Evolutionary conservation across 1,140 invertebrate genomes (phyloP), one percentile per base, ranked within the genome.

Genomic region (Vanessa atalanta): DNA sequence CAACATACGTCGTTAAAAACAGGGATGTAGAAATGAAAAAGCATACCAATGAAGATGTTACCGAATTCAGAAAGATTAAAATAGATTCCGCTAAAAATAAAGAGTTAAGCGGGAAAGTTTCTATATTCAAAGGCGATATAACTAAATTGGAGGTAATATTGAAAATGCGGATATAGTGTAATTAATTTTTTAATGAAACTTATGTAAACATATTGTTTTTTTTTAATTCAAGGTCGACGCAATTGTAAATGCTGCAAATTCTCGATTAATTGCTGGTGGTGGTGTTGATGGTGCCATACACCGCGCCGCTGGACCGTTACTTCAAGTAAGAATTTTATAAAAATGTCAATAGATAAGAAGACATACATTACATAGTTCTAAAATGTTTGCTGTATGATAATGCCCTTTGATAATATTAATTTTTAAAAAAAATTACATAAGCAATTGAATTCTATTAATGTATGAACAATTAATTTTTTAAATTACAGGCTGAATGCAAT

Each of bases 231-330:
- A 95, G 94, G 95, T 98, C 71, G 97, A 98, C 94, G 97, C 95
- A 4, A 98, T 99, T 84, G 97, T 98, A 0, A 99, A 99, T 95
- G 98, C 98, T 64, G 98, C 98, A 2, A 99, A 99, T 92, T 94
- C 94, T 8, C 89, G 88, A 14, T 92, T 99, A 43, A 86, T 95
- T 20, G 97, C 97, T 53, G 97, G 98, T 43, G 97, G 97, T 47
- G 98, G 98, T 93, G 97, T 98, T 43, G 97, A 98, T 93, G 96
- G 96, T 72, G 96, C 96, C 12, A 98, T 99, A 85, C 97, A 98
- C 84, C 89, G 94, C 81, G 96, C 95, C 15, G 97, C 97, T 69
- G 97, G 97, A 43, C 81, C 88, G 23, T 80, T 92, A 60, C 89
- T 97, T 16, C 92, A 94, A 85, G 92, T 92, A 78, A 73, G 48